Percentiles rank a stretch among this genome's conserved stretches.
These are phyloP conservation scores for Gisinianus flammeolus DNA, from an alignment of 2,888 invertebrate genomes.

Conservation along the genomic window DNA sequence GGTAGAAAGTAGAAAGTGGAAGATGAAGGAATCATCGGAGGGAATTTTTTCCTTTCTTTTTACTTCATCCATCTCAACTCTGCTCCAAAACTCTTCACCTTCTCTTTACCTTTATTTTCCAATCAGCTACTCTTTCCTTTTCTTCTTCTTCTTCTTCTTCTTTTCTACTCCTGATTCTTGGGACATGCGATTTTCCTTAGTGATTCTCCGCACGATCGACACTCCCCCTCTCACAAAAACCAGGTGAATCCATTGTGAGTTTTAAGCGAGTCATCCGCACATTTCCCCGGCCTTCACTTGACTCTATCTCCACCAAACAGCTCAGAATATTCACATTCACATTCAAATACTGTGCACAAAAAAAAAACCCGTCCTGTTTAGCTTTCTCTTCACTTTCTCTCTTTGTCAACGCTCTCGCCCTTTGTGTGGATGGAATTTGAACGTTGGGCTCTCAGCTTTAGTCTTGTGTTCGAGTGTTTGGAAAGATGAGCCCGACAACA, in stretches of 20 bases:
- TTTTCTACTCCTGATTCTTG: too few species aligned
- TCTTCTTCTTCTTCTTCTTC: too few species aligned
- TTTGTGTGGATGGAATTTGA: background rate
- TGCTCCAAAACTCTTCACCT: background rate
- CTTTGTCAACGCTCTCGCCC: background rate
- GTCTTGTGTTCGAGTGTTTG: background rate
- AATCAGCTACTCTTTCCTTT: too few species aligned
- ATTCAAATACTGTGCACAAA: too few species aligned
- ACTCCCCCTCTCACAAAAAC: background rate
- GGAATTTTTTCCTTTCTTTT: background rate
- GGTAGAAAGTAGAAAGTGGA: background rate
- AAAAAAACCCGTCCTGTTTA: too few species aligned
- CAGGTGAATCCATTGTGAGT: background rate
- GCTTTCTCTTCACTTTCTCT: background rate
- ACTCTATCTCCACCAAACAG: background rate
- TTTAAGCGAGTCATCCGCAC: too few species aligned
- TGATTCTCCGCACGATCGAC: too few species aligned
- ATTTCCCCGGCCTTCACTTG: too few species aligned
- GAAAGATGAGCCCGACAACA: background rate
- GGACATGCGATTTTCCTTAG: too few species aligned
- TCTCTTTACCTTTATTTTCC: too few species aligned
- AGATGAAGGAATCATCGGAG: background rate
- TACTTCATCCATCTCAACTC: background rate
- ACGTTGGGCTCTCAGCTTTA: background rate
- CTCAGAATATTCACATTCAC: background rate